Percentiles rank a stretch among this genome's conserved stretches.
Evolutionary conservation across 92 coral and sea anemone genomes (phyloP).

Genomic region (Montipora capitata): DNA sequence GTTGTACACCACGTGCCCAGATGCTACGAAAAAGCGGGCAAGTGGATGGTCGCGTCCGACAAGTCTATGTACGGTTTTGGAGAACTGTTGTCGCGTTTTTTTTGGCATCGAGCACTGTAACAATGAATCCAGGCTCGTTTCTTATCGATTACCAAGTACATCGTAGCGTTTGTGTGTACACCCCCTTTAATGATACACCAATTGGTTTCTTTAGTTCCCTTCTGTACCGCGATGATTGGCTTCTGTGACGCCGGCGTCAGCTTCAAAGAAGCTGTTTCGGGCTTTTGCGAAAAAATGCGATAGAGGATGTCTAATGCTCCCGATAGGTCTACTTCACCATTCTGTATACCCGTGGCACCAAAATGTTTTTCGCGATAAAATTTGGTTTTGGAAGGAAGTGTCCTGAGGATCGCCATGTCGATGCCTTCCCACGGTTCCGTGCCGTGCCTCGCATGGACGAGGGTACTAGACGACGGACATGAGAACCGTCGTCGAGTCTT

Average conservation of each 20-base stretch:
- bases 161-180: background rate
- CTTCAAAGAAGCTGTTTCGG: background rate
- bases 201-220: background rate
- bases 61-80: slow-evolving; percentile 17
- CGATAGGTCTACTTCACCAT: background rate
- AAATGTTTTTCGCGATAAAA: no score
- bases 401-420: background rate
- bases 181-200: slow-evolving; percentile 38
- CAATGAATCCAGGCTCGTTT: slow-evolving; percentile 26
- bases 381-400: no score
- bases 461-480: slow-evolving; percentile 16
- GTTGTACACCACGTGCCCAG: background rate
- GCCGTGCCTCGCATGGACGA: slow-evolving; percentile 3
- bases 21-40: background rate
- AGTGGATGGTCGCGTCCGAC: background rate
- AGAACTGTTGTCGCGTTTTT: background rate
- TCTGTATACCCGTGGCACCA: no score
- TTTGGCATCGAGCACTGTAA: slow-evolving; percentile 5
- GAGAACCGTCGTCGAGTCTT: background rate
- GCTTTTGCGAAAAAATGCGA: background rate
- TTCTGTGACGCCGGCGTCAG: background rate
- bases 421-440: background rate
- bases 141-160: background rate
- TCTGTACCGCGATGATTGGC: background rate
- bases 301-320: background rate